Percentiles rank a stretch among this genome's conserved stretches.
These are phyloP conservation scores for Aleiodes sp. DNA, from an alignment of 1,140 invertebrate species.

Conservation along the genomic window DNA sequence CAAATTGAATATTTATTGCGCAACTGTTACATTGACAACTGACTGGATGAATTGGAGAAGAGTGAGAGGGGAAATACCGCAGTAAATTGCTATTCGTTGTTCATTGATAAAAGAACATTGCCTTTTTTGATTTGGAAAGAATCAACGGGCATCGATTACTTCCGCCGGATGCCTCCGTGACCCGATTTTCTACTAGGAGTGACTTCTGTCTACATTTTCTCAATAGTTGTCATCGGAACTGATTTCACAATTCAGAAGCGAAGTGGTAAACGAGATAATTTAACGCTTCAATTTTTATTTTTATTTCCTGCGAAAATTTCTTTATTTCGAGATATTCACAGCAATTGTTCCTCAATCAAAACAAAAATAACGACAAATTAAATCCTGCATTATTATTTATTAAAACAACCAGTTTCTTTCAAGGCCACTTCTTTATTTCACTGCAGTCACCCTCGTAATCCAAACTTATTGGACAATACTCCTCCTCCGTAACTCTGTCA, in stretches of 20 bases:
- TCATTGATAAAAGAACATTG: slow-evolving; percentile 11
- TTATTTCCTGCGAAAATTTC: too few relatives aligned
- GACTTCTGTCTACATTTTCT: neutral
- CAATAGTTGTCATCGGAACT: neutral
- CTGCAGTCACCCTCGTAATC: slow-evolving; percentile 53
- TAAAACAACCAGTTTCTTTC: slow-evolving; percentile 15
- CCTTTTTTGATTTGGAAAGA: neutral
- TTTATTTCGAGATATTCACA: too few relatives aligned
- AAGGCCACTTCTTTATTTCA: slow-evolving; percentile 53
- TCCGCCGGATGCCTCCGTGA: neutral
- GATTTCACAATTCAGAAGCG: neutral
- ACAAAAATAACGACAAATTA: neutral
- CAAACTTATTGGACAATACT: slow-evolving; percentile 59
- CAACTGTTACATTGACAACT: too few relatives aligned
- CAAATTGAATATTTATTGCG: neutral
- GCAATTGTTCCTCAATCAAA: too few relatives aligned
- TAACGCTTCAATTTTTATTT: neutral
- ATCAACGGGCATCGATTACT: neutral
- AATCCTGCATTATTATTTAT: neutral
- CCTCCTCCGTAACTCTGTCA: slow-evolving; percentile 54
- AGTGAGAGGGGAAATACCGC: neutral
- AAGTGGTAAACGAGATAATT: neutral
- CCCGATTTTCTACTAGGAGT: neutral
- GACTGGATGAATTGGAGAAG: neutral
- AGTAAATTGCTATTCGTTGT: neutral